These are phyloP conservation scores for Drosophila dunni DNA, from an alignment of 1,140 invertebrate genomes.

Conservation along the genomic window DNA sequence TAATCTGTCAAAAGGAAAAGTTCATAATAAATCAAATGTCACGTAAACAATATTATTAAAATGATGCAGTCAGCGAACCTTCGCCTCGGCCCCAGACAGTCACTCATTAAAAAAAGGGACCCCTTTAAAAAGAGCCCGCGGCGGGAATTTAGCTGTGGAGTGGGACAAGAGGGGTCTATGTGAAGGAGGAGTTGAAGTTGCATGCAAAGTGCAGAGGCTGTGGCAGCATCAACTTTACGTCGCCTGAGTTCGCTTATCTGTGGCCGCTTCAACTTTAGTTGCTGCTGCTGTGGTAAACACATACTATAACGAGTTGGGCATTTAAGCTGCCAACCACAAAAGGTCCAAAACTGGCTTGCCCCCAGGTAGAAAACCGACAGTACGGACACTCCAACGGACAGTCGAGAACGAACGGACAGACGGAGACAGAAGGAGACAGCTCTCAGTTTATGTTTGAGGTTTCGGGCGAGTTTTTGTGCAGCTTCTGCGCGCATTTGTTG, in stretches of 20 bases:
- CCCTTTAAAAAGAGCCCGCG: constrained; percentile 41
- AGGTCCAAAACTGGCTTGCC: constrained; percentile 56
- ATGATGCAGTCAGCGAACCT: constrained; percentile 66
- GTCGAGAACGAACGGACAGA: background rate
- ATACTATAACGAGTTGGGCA: constrained; percentile 67
- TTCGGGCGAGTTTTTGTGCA: constrained; percentile 72
- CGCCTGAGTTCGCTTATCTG: constrained; percentile 51
- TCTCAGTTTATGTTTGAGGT: constrained; percentile 33
- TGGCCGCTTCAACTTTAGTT: constrained; percentile 19
- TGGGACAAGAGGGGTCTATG: background rate
- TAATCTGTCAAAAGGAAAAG: constrained; percentile 83
- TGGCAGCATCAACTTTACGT: constrained; percentile 27
- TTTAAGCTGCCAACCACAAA: constrained; percentile 69
- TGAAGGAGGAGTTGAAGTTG: constrained; percentile 8
- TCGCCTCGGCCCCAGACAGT: constrained; percentile 39
- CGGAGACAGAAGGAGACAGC: constrained; percentile 2
- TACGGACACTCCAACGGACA: constrained; percentile 1
- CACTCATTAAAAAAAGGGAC: constrained; percentile 72
- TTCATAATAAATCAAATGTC: constrained; percentile 84
- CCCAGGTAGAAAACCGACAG: constrained; percentile 37
- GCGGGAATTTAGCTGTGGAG: background rate
- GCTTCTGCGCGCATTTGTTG: constrained; percentile 72
- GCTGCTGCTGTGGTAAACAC: constrained; percentile 58
- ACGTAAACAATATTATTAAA: constrained; percentile 84
- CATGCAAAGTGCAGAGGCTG: constrained; percentile 62